Base-by-base conservation (phyloP, 2,797 vertebrate genomes). In the Microchirus variegatus region DNA sequence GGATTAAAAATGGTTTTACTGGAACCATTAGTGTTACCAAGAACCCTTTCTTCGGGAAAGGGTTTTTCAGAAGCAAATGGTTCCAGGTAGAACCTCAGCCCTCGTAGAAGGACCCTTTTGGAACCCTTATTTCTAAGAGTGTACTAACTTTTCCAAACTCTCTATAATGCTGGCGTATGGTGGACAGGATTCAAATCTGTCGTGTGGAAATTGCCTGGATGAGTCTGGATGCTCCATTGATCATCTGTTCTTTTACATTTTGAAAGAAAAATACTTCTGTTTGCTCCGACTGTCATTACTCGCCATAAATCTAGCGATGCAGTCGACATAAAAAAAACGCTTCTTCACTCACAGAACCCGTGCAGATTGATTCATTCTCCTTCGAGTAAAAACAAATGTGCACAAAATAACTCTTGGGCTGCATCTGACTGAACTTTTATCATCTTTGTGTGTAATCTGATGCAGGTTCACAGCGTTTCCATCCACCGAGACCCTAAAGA, bases 381-480 rank as follows among this genome's bases (percentile, higher is more conserved):
- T 14, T 17, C 16, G n/a, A 50, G 36, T 10, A 41, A 38, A 69
- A 54, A 15, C 22, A 14, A 45, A 53, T 17, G 18, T 9, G n/a
- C 7, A 16, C 4, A 38, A 17, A 40, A 26, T 19, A 26, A 57
- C 42, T 67, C 45, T 16, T 16, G 76, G 18, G 35, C 41, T 65
- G 42, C 36, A 64, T 72, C 47, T 62, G 52, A 3, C 11, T 36
- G 1, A 59, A 53, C 40, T 46, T 50, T 22, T 31, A 54, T 11
- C 26, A 47, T 53, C 8, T 65, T 40, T 1, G 10, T 60, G 16
- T 12, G 10, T 19, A 63, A 58, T 59, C 42, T 40, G 35, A n/a
- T n/a, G 52, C 70, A 77, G 47, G 49, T 40, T 60, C 51, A 64
- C 49, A 40, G n/a, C 35, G 60, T 38, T 60, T 72, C 43, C 14